A percentile compares a stretch with the other conserved stretches of the same genome.
These are phyloP conservation scores for Pachycephus smyrnensis DNA, from an alignment of 2,888 invertebrate genomes.

Conservation along the genomic window DNA sequence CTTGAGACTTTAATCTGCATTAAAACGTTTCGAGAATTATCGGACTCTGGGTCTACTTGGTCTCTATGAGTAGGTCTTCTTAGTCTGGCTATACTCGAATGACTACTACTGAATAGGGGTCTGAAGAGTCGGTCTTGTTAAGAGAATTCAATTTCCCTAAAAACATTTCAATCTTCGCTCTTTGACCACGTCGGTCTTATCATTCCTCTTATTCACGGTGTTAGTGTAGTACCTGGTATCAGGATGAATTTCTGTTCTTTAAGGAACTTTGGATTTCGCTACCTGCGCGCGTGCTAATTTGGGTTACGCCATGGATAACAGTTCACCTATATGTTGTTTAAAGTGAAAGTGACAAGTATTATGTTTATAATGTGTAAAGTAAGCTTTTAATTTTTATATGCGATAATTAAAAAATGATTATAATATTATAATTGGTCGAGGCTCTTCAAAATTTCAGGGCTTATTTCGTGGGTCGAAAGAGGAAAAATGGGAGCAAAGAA, in stretches of 20 bases:
- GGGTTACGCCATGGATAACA: background rate
- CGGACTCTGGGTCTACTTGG: background rate
- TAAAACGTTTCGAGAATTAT: background rate
- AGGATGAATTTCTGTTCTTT: background rate
- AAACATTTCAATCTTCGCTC: conserved; percentile 13
- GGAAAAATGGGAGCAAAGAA: background rate
- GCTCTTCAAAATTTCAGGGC: background rate
- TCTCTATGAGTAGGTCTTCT: background rate
- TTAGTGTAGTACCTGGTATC: background rate
- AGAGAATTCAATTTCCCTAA: conserved; percentile 28
- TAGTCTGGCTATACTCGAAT: background rate
- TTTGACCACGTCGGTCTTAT: background rate
- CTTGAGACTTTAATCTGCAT: background rate
- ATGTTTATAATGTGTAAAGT: background rate
- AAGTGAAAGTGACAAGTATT: too few relatives aligned
- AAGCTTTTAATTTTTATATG: background rate
- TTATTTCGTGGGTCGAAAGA: background rate
- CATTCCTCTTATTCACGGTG: background rate
- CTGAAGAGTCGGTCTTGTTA: conserved; percentile 16
- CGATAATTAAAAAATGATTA: background rate
- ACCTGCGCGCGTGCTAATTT: background rate
- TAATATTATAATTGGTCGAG: background rate
- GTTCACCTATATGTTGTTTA: too few relatives aligned
- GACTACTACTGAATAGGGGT: background rate
- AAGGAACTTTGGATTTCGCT: background rate